These are phyloP conservation scores for Knipowitschia caucasica DNA, from an alignment of 2,797 vertebrate species.

Conservation along the genomic window DNA sequence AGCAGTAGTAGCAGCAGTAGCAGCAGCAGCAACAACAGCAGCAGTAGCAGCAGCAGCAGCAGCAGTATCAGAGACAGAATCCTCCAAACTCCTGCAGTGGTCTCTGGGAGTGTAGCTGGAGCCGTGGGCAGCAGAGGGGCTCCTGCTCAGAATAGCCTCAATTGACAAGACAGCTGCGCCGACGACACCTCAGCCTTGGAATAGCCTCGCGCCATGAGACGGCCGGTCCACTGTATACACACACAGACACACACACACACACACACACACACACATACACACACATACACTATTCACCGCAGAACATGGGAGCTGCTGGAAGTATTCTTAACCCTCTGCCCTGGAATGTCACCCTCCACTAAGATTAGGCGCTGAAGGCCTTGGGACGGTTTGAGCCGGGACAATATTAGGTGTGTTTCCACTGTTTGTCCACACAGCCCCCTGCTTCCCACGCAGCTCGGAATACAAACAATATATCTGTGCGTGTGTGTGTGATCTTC, in stretches of 20 bases:
- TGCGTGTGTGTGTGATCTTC: too few species aligned
- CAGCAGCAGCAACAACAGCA: too few species aligned
- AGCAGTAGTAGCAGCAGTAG: background rate
- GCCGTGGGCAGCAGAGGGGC: constrained; percentile 60
- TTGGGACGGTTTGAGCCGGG: constrained; percentile 26
- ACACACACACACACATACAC: background rate
- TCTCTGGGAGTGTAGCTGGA: constrained; percentile 49
- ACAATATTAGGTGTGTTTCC: constrained; percentile 18
- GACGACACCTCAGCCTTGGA: constrained; percentile 62
- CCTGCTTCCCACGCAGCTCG: constrained; percentile 5
- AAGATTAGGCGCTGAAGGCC: constrained; percentile 55
- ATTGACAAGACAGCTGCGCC: constrained; percentile 81
- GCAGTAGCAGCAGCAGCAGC: background rate
- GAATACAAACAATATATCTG: background rate
- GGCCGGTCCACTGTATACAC: constrained; percentile 35
- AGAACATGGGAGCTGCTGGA: constrained; percentile 52
- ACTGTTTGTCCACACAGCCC: constrained; percentile 3
- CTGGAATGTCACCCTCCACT: constrained; percentile 63
- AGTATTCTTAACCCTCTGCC: constrained; percentile 73
- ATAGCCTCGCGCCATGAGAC: constrained; percentile 59
- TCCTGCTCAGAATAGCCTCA: constrained; percentile 78
- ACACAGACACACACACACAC: constrained; percentile 32
- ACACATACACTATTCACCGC: constrained; percentile 11
- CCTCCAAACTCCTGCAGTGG: constrained; percentile 13
- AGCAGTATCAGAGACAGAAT: background rate